These are phyloP conservation scores for Dryadula phaetusa DNA, from an alignment of 2,888 invertebrate species.

Conservation along the genomic window DNA sequence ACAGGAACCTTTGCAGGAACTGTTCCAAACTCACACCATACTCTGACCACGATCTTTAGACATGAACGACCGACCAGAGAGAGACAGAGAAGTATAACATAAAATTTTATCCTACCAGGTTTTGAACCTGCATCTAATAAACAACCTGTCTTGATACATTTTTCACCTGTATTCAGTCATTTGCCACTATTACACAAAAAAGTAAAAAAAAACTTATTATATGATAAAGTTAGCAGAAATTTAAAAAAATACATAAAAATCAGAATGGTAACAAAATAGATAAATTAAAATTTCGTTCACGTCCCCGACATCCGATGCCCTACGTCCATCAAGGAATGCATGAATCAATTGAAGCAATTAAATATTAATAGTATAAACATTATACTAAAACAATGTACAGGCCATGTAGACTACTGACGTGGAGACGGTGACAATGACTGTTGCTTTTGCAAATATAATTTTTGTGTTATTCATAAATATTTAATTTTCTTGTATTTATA, in stretches of 20 bases:
- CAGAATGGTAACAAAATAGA: slow-evolving; percentile 31
- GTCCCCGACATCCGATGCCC: slow-evolving; percentile 43
- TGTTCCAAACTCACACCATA: no score
- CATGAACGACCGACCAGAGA: no score
- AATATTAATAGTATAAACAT: slow-evolving; percentile 49
- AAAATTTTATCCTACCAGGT: no score
- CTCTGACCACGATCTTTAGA: no score
- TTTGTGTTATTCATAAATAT: not conserved
- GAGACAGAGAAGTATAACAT: no score
- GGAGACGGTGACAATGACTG: slow-evolving; percentile 35
- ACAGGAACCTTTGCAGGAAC: no score
- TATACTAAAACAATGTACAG: slow-evolving; percentile 42
- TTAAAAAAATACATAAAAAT: slow-evolving; percentile 19
- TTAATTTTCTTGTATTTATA: no score
- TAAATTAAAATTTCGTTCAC: slow-evolving; percentile 39
- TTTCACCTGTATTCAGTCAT: not conserved
- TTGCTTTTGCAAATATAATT: slow-evolving; percentile 25
- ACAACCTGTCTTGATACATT: no score
- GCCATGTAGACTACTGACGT: slow-evolving; percentile 37
- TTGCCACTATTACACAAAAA: not conserved
- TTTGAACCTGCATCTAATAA: no score
- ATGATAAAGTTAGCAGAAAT: not conserved
- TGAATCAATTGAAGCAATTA: slow-evolving; percentile 50
- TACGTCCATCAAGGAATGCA: slow-evolving; percentile 43
- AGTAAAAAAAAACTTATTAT: not conserved